Conservation (phyloP, 2,113 vertebrate genomes). For the Prunella himalayana region DNA sequence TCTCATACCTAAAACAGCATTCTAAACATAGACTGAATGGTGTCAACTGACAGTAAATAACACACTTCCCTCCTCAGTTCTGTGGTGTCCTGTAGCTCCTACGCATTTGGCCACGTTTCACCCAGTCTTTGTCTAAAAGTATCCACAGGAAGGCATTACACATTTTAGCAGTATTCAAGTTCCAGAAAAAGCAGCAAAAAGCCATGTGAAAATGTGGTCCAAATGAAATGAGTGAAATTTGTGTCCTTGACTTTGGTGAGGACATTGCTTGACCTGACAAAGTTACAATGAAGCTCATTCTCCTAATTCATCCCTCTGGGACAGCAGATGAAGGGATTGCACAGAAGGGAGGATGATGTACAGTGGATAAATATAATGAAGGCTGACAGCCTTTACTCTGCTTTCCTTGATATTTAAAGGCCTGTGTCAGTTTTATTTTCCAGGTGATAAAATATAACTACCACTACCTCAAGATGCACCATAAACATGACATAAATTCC, state of each 20-base stretch:
- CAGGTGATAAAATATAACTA: constrained; percentile 5
- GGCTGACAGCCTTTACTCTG: not conserved
- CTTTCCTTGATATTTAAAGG: constrained; percentile 23
- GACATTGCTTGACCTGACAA: not conserved
- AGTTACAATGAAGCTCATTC: not conserved
- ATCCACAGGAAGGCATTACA: not conserved
- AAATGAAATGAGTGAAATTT: not conserved
- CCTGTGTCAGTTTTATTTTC: constrained; percentile 16
- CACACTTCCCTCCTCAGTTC: not conserved
- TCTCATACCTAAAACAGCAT: not conserved
- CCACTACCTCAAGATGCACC: not conserved
- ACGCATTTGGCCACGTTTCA: not conserved
- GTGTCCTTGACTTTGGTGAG: not conserved
- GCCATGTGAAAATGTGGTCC: not conserved
- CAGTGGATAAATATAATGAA: not conserved
- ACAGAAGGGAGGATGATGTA: not conserved
- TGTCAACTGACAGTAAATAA: not conserved
- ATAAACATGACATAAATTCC: not conserved
- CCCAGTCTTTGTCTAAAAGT: not conserved
- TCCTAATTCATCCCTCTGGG: not conserved
- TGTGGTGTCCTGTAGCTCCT: not conserved
- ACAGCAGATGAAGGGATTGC: not conserved
- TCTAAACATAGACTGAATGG: not conserved
- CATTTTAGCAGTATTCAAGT: not conserved
- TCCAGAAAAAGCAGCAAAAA: not conserved